Base-by-base conservation (phyloP, 2,888 invertebrate species). In the Drosophila multiciliata region DNA sequence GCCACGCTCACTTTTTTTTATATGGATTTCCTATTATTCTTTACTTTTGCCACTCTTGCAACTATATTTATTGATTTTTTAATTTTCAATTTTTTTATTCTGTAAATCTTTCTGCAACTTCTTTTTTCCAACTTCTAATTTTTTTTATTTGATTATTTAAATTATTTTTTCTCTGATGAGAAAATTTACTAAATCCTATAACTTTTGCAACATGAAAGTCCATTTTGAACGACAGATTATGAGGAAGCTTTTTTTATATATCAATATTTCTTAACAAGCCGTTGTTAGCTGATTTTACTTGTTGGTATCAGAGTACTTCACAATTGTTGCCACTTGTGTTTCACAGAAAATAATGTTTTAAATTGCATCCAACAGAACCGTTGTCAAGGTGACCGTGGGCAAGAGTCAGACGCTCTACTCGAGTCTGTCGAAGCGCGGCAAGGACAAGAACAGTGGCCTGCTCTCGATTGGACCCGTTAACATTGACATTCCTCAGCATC, bases 401-500 rank as follows among this genome's bases (percentile, higher is more conserved):
- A 98, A 98, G 92, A 98, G 98, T 1, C 98, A 98, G 91, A 97
- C 97, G 1, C 94, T 99, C 59, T 98, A 98, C 93, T 98, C 98
- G 3, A 97, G 97, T 91, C 95, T 96, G 82, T 96, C 96, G 12
- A 95, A 96, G 87, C 94, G 95, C 87, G 93, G 96, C 89, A 96
- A 96, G 90, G 96, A 96, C 90, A 96, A 96, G 90, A 97, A 97
- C 91, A 95, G 96, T 59, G 96, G 96, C 0, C 92, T 98, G 66
- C 93, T 98, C 11, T 97, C 97, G 11, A 95, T 99, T 63, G 99
- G 99, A 1, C 96, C 97, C 17, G 96, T 99, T 1, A 96, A 97
- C 76, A 96, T 99, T 64, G 99, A 99, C 93, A 98, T 99, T 91
- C 99, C 99, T 5, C 99, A 99, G 93, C 99, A 99, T 94, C 99